These are phyloP conservation scores for Anthonomus grandis DNA, from an alignment of 1,140 invertebrate genomes.

Conservation along the genomic window DNA sequence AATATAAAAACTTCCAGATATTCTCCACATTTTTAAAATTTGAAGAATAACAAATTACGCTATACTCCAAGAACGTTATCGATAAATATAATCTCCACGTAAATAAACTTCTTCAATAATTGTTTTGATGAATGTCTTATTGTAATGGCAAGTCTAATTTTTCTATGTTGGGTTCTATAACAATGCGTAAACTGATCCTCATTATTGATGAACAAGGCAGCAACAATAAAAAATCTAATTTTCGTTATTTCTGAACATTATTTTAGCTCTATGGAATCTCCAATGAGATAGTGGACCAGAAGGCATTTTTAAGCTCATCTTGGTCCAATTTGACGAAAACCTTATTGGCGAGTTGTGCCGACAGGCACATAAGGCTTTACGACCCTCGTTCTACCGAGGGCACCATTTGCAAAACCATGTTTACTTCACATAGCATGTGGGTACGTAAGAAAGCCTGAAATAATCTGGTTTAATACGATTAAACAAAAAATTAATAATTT, in stretches of 20 bases:
- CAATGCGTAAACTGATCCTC: too few relatives aligned
- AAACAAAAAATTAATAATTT: slow-evolving; percentile 45
- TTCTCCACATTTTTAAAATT: too few relatives aligned
- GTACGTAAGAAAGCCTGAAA: slow-evolving; percentile 52
- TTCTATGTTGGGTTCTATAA: background rate
- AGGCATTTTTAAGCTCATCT: slow-evolving; percentile 85
- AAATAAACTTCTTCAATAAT: too few relatives aligned
- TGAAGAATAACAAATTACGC: too few relatives aligned
- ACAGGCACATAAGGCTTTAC: slow-evolving; percentile 85
- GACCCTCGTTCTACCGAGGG: slow-evolving; percentile 88
- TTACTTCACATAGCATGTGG: slow-evolving; percentile 89
- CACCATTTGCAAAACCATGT: slow-evolving; percentile 80
- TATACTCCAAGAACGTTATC: too few relatives aligned
- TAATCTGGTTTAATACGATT: background rate
- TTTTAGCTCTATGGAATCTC: slow-evolving; percentile 77
- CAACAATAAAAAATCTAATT: too few relatives aligned
- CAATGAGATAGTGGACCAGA: slow-evolving; percentile 80
- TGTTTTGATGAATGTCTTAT: slow-evolving; percentile 3
- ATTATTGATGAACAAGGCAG: too few relatives aligned
- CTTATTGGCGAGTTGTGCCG: slow-evolving; percentile 83
- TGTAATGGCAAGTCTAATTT: background rate
- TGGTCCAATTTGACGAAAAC: slow-evolving; percentile 74
- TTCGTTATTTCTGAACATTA: too few relatives aligned
- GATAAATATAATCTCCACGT: too few relatives aligned
- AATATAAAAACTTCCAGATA: too few relatives aligned